Conservation (phyloP, 2,888 invertebrate genomes). For the Euclidia mi region DNA sequence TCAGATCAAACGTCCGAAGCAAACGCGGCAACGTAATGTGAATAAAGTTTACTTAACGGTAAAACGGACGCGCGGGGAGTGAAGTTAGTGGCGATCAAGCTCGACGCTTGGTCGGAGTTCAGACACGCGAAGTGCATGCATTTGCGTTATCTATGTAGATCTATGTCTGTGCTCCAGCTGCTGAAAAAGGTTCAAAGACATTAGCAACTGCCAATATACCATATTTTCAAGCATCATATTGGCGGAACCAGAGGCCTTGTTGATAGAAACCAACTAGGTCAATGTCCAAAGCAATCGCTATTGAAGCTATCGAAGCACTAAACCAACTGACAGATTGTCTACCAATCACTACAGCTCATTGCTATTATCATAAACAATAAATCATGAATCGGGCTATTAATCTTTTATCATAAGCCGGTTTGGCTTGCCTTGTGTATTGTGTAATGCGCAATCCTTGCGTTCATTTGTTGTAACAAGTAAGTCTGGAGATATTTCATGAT, state of each 20-base stretch:
- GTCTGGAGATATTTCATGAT: not conserved
- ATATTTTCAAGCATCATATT: too few relatives aligned
- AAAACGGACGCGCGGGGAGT: too few relatives aligned
- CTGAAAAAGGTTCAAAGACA: too few relatives aligned
- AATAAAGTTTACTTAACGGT: too few relatives aligned
- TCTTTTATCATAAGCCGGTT: constrained; percentile 27
- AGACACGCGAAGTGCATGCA: too few relatives aligned
- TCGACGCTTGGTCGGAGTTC: too few relatives aligned
- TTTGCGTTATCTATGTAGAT: too few relatives aligned
- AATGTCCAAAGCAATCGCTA: constrained; percentile 18
- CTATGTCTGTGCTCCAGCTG: too few relatives aligned
- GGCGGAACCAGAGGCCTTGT: constrained; percentile 11
- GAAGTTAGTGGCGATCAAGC: too few relatives aligned
- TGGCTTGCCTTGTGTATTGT: constrained; percentile 23
- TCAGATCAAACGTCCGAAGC: too few relatives aligned
- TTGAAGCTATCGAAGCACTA: constrained; percentile 46
- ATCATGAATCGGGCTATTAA: constrained; percentile 35
- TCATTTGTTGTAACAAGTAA: not conserved
- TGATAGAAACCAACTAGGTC: constrained; percentile 39
- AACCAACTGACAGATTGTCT: constrained; percentile 60
- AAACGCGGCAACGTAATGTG: too few relatives aligned
- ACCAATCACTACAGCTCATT: constrained; percentile 37
- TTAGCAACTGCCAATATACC: too few relatives aligned
- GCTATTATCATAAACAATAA: constrained; percentile 31
- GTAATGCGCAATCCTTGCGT: constrained; percentile 24